Evolutionary conservation across 1,140 invertebrate genomes (phyloP).

Genomic region (Caerostris darwini): DNA sequence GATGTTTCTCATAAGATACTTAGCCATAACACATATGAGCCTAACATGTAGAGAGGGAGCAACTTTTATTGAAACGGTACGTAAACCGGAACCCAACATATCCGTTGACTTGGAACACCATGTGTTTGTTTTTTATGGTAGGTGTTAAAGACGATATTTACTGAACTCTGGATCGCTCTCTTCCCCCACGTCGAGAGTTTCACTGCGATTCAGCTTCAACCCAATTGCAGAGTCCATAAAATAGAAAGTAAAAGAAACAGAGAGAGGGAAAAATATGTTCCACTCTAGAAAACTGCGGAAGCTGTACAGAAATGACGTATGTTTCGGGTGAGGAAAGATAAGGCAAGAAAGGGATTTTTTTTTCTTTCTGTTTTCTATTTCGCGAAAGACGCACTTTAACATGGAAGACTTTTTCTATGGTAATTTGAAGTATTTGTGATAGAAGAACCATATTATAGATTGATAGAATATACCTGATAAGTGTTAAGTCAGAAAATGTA

Average conservation of each 20-base stretch:
- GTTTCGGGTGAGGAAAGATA: background rate
- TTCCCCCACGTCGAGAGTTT: background rate
- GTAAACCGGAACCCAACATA: background rate
- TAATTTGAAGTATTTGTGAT: background rate
- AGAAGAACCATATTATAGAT: background rate
- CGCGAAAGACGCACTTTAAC: background rate
- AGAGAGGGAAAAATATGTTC: background rate
- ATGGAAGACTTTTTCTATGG: background rate
- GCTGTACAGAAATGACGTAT: background rate
- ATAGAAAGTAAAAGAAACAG: background rate
- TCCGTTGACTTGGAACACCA: background rate
- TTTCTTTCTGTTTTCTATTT: background rate
- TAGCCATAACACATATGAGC: background rate
- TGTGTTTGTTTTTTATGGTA: background rate
- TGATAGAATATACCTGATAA: background rate
- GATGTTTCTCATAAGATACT: background rate
- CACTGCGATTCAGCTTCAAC: constrained; percentile 36
- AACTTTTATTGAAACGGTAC: background rate
- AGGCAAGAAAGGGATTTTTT: background rate
- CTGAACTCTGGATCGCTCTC: constrained; percentile 17
- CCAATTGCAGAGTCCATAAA: constrained; percentile 44
- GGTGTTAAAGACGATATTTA: constrained; percentile 32
- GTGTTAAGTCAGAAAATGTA: no score
- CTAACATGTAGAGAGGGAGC: background rate
- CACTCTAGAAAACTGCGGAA: background rate